Base-by-base conservation (phyloP, 2,113 vertebrate genomes). In the Nothocercus nigrocapillus region DNA sequence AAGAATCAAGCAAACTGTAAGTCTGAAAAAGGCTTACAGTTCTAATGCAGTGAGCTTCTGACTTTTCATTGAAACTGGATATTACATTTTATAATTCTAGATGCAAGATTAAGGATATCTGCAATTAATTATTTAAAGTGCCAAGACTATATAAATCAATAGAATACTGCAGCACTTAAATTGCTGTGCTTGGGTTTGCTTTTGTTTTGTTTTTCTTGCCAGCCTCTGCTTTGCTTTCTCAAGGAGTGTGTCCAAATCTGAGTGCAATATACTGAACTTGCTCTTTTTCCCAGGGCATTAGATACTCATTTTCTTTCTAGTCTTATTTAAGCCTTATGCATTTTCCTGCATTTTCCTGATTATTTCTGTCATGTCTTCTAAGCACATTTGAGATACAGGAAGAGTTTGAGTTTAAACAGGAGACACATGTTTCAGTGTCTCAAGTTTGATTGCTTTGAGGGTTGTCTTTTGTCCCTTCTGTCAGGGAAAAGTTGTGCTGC, bases 31-130 rank as follows among this genome's bases (percentile, higher is more conserved):
- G 12, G n/a, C 36, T 56, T 56, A 56, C 54, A 53, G 4, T 36
- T 28, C 11, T 38, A 54, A 13, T 36, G 28, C 76, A 74, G 44
- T 63, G 56, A 91, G 62, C 49, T 64, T 85, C 38, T 77, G 45
- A 73, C 84, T 82, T 87, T 84, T 8, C 53, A 44, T 32, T 82
- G 54, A 32, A 90, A 92, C 40, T 22, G 4, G 5, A 85, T 94
- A 75, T 73, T 82, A 27, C 2, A 4, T 14, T 56, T 21, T 76
- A 85, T 80, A 89, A 85, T 75, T 54, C 54, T 84, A 85, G 89
- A 91, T 77, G 54, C 14, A 89, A 76, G 70, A 69, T 87, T 66
- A 82, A 80, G 62, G 81, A 76, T 89, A 92, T 72, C 47, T 84
- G 70, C 49, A 93, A 63, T 79, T 53, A 89, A 82, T 89, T 64